Evolutionary conservation across 2,888 invertebrate genomes (phyloP), one percentile per base, ranked within the genome.

Genomic region (Phytoseiulus persimilis): DNA sequence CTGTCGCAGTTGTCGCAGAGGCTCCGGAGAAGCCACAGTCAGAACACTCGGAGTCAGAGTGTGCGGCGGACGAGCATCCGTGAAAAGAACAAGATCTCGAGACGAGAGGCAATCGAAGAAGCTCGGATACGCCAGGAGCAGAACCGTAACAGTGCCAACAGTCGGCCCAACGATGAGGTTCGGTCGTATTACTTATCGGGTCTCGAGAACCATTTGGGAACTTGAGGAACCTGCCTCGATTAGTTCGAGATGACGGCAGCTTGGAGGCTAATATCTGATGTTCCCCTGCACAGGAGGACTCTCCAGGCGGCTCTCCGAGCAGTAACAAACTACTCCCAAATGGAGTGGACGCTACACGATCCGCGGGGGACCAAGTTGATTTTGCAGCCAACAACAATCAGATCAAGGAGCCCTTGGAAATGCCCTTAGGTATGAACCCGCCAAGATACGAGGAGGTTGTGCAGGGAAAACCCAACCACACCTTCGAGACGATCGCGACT

Each of bases 71-170:
- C 98, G 83, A 98, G 97, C 87, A 94, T 98, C 90, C 94, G 98
- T 32, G 98, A 98, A 93, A 98, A 98, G 93, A 96, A 96, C 91
- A 94, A 97, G 91, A 96, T 98, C 90, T 96, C 98, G 83, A 96
- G 97, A 93, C 96, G 97, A 91, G 98, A 98, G 93, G 98, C 97
- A 32, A 95, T 96, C 83, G 97, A 98, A 92, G 98, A 98, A 93
- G 97, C 97, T 32, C 94, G 96, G 90, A 93, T 96, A 83, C 94
- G 95, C 92, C 92, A 95, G 92, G 94, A 95, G 87, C 91, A 91
- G 89, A 90, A 28, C 90, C 91, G 45, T 90, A 87, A 87, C 87
- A 45, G 39, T n/a, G 33, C 33, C 32, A 87, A 33, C 33, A 39
- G 39, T 23, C 87, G 87, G 14, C 87, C 87, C 32, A 87, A 87